Evolutionary conservation across 37 sponge, comb jelly and placozoan species (phyloP), one percentile per base, ranked within the genome.

Genomic region (Chondrosia reniformis): DNA sequence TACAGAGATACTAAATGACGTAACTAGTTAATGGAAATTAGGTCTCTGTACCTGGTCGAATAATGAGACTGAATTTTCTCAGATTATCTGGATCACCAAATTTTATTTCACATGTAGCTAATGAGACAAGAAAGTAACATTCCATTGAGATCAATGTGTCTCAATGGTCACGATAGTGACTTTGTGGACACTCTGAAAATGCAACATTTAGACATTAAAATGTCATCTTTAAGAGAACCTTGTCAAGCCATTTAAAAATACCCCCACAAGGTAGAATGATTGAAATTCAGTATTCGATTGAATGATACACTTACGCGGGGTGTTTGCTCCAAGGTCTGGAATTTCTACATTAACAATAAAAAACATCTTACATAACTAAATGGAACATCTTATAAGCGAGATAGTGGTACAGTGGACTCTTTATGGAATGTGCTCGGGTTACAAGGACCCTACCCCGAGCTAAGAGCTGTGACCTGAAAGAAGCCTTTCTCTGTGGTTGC

Each of bases 381-480:
- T 33, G 3, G 25, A 4, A 21, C 28, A 32, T 64, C 66, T 28
- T 62, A 9, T 9, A 25, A 62, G 8, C 27, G 21, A 25, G 33
- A 1, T 19, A 33, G 4, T 38, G 0, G 21, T n/a, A 27, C 9
- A 4, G 31, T 28, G 31, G 7, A 15, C 13, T 6, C 27, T 62
- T 61, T n/a, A n/a, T n/a, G n/a, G n/a, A n/a, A n/a, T n/a, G n/a
- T n/a, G n/a, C n/a, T n/a, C n/a, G n/a, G n/a, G n/a, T n/a, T n/a
- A n/a, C 13, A n/a, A 38, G 15, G 1, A 32, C 3, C 58, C 39
- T 58, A 88, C 89, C 89, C 24, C 45, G 54, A 31, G 81, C 67
- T 22, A 91, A 66, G 4, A 91, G 64, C 58, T 86, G 87, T 21
- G 91, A 83, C 38, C 91, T 72, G 25, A 91, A 71, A 21, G 91